phyloP scores from a whole-genome alignment of 2,888 invertebrate genomes.

The Pandemis heparana region DNA sequence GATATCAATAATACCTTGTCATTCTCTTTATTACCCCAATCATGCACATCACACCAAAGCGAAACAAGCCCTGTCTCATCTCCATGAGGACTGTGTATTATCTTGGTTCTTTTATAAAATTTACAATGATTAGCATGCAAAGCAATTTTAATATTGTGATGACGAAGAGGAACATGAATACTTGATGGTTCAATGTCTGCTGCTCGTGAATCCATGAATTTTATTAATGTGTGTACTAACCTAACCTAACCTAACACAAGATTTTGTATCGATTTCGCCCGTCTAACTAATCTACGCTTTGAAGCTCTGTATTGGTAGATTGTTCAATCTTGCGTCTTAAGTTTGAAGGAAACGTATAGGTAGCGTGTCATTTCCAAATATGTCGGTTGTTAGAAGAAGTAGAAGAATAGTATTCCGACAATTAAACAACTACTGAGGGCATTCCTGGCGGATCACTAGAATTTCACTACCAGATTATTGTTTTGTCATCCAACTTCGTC shows the following conservation, averaged over 20 bases:
- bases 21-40: not conserved
- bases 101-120: conserved; percentile 1
- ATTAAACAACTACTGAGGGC: too few species aligned
- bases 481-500: too few species aligned
- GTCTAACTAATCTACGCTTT: not conserved
- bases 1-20: not conserved
- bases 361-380: too few species aligned
- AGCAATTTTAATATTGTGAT: conserved; percentile 1
- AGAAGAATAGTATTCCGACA: too few species aligned
- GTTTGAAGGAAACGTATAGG: too few species aligned
- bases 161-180: conserved; percentile 6
- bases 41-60: not conserved
- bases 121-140: not conserved
- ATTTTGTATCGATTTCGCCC: not conserved
- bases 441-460: too few species aligned
- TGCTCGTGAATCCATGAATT: conserved; percentile 11
- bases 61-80: not conserved
- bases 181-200: conserved; percentile 3
- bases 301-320: not conserved
- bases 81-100: not conserved
- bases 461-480: too few species aligned
- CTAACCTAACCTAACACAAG: not conserved
- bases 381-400: too few species aligned
- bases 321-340: too few species aligned
- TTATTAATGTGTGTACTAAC: conserved; percentile 4